phyloP scores from a whole-genome alignment of 2,888 invertebrate genomes.

The Synanthedon vespiformis region DNA sequence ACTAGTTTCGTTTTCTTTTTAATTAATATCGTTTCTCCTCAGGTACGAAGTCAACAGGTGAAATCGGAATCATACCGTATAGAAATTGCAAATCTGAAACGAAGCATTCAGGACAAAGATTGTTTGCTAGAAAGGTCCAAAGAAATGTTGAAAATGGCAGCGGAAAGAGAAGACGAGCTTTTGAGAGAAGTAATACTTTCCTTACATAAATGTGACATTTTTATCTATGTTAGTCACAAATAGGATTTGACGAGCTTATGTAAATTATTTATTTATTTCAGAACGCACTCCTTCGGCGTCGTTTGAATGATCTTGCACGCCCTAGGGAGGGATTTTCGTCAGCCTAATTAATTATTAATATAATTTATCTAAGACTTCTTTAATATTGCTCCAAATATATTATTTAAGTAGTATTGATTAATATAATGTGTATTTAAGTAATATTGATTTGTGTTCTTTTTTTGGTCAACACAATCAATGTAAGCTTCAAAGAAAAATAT shows the following conservation, averaged over 20 bases:
- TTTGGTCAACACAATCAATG: too few species aligned
- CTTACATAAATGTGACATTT: too few species aligned
- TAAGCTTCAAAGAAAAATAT: too few species aligned
- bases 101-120: conserved; percentile 69
- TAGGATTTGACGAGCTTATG: background rate
- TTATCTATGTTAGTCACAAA: background rate
- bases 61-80: conserved; percentile 39
- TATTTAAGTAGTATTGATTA: too few species aligned
- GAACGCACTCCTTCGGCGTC: conserved; percentile 40
- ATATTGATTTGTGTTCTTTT: too few species aligned
- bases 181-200: conserved; percentile 58
- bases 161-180: conserved; percentile 71
- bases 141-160: conserved; percentile 71
- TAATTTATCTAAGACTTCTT: background rate
- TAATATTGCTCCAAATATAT: too few species aligned
- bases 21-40: background rate
- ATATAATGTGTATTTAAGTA: too few species aligned
- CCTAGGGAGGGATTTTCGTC: conserved; percentile 36
- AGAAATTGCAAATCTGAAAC: conserved; percentile 62
- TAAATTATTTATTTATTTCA: conserved; percentile 17
- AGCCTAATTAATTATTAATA: conserved; percentile 21
- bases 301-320: conserved; percentile 36
- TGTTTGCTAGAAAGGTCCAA: conserved; percentile 71
- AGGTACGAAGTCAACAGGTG: background rate
- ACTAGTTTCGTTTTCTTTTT: background rate